Conservation (phyloP, 1,140 invertebrate species). For the Drosophila ogumai region DNA sequence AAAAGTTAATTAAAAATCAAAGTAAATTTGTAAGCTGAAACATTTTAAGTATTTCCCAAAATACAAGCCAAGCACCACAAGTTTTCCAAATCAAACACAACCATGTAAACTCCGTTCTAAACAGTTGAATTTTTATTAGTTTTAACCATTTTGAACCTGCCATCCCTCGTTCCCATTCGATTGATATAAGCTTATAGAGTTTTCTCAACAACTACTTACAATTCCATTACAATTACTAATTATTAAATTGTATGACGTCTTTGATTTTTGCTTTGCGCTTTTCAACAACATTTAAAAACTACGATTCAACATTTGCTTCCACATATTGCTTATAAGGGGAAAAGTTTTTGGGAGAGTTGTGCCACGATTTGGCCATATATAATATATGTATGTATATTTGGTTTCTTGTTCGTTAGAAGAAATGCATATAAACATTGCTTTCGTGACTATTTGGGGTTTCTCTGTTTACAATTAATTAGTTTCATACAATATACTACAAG, state of each 20-base stretch:
- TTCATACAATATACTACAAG: conserved; percentile 43
- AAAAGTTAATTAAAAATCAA: no score
- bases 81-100: background rate
- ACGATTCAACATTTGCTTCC: conserved; percentile 55
- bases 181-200: conserved; percentile 58
- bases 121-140: conserved; percentile 45
- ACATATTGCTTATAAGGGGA: conserved; percentile 62
- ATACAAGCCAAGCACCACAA: background rate
- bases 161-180: conserved; percentile 16
- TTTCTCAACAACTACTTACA: conserved; percentile 61
- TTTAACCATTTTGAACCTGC: conserved; percentile 33
- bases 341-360: conserved; percentile 25
- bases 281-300: conserved; percentile 70
- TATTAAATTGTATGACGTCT: conserved; percentile 55
- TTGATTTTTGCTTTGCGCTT: conserved; percentile 54
- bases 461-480: conserved; percentile 34
- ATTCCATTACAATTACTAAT: conserved; percentile 53
- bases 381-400: conserved; percentile 3
- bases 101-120: conserved; percentile 19
- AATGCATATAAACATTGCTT: conserved; percentile 70
- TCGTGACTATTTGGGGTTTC: conserved; percentile 15
- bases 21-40: background rate
- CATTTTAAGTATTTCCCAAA: background rate
- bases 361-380: conserved; percentile 32
- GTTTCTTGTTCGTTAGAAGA: conserved; percentile 38